Evolutionary conservation across 2,888 invertebrate genomes (phyloP), one percentile per base, ranked within the genome.

Genomic region (Eupithecia subfuscata): DNA sequence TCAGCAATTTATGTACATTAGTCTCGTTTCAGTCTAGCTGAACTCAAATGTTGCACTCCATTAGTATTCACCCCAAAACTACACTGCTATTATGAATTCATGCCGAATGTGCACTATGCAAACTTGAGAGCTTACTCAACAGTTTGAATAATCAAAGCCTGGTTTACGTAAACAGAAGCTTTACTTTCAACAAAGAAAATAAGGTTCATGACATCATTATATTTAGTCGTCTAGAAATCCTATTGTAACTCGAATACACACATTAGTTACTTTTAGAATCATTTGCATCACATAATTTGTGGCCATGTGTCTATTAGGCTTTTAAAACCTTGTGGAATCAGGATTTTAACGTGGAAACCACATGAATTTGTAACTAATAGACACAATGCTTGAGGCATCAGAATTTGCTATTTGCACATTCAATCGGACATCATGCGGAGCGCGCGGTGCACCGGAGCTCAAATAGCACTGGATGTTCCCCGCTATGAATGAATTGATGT

Each of bases 401-500:
- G n/a, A 73, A 74, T 43, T 77, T 71, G 74, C 84, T 83, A 82
- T 86, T 86, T 83, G 81, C 85, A 80, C 81, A 67, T 79, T 79
- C 84, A 84, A 80, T 82, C 82, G 80, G 79, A 84, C 84, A 86
- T 85, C 82, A 78, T 90, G 94, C 92, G 94, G 93, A 93, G 91
- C 89, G 94, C 94, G 93, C 90, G 91, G 92, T 83, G 86, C 82
- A 82, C 85, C 82, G 83, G 85, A 88, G 88, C 87, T 87, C 85
- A 83, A 84, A 82, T 86, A 87, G 90, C 89, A 89, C 87, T 92
- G 90, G 87, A 90, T 93, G 92, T 92, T 83, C 83, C 89, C 88
- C 85, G 90, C 92, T 90, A 86, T 89, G 91, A 92, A 91, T 92
- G 91, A 89, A 86, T 91, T 83, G 87, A 88, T 93, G 93, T 95